These are phyloP conservation scores for Vanessa atalanta DNA, from an alignment of 1,140 invertebrate genomes.

Conservation along the genomic window DNA sequence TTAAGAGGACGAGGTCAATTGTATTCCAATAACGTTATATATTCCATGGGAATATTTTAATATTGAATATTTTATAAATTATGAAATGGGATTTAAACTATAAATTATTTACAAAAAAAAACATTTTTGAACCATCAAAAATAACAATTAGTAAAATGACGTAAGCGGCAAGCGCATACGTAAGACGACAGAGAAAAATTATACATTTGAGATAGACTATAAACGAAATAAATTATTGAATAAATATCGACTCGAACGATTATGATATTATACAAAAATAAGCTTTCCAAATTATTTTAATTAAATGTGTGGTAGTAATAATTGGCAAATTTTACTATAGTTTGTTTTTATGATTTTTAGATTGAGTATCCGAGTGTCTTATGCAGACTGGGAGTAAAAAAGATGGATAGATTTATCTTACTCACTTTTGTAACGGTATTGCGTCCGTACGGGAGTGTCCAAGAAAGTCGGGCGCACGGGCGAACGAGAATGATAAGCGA, in stretches of 20 bases:
- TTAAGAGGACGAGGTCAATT: constrained; percentile 61
- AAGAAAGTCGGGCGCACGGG: constrained; percentile 59
- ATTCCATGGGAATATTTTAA: constrained; percentile 21
- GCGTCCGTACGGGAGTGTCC: constrained; percentile 74
- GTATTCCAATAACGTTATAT: constrained; percentile 21
- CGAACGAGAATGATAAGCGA: constrained; percentile 76
- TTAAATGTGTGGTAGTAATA: too few relatives aligned
- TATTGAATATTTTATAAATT: neutral
- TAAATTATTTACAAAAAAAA: constrained; percentile 3
- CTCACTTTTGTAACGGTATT: constrained; percentile 78
- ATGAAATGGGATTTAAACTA: neutral
- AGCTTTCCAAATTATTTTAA: neutral
- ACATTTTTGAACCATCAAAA: constrained; percentile 17
- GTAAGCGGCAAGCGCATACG: constrained; percentile 22
- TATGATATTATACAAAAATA: neutral
- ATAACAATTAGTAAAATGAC: constrained; percentile 27
- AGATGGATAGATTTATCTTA: constrained; percentile 44
- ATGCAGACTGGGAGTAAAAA: constrained; percentile 37
- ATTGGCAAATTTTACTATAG: neutral
- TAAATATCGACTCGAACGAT: neutral
- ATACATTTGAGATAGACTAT: neutral
- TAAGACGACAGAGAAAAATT: constrained; percentile 10
- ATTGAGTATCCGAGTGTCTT: constrained; percentile 23
- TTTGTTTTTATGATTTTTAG: neutral
- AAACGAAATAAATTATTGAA: neutral